A percentile compares a stretch with the other conserved stretches of the same genome.
phyloP scores from a whole-genome alignment of 2,888 invertebrate species.

The Lithosia quadra region DNA sequence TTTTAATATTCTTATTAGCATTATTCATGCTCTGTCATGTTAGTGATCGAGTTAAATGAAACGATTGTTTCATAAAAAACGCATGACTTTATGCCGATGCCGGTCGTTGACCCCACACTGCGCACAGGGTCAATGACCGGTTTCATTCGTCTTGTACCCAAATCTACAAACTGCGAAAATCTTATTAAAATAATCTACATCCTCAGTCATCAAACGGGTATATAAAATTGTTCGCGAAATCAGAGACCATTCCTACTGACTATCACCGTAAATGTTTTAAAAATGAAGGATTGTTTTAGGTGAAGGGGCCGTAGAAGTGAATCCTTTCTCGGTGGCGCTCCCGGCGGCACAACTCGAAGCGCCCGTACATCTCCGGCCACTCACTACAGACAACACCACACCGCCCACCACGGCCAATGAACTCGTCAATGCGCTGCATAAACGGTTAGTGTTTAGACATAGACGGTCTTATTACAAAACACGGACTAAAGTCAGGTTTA shows the following conservation, averaged over 20 bases:
- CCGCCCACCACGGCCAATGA: conserved; percentile 62
- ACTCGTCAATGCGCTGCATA: conserved; percentile 63
- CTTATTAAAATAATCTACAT: too few species aligned
- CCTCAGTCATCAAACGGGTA: neutral
- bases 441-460: conserved; percentile 61
- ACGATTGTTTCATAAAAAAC: too few species aligned
- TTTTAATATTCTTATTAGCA: too few species aligned
- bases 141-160: too few species aligned
- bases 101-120: too few species aligned
- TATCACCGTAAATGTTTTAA: neutral
- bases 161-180: too few species aligned
- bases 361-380: conserved; percentile 72
- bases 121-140: too few species aligned
- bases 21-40: too few species aligned
- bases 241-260: neutral
- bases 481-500: too few species aligned
- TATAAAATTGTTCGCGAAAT: neutral
- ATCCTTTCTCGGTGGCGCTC: conserved; percentile 74
- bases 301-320: conserved; percentile 67
- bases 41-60: too few species aligned
- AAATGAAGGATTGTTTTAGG: conserved; percentile 34
- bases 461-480: too few species aligned
- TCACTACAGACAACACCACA: conserved; percentile 52
- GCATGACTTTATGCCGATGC: too few species aligned
- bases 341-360: conserved; percentile 62